Conservation (phyloP, 2,797 vertebrate genomes). For the Malurus leucopterus region DNA sequence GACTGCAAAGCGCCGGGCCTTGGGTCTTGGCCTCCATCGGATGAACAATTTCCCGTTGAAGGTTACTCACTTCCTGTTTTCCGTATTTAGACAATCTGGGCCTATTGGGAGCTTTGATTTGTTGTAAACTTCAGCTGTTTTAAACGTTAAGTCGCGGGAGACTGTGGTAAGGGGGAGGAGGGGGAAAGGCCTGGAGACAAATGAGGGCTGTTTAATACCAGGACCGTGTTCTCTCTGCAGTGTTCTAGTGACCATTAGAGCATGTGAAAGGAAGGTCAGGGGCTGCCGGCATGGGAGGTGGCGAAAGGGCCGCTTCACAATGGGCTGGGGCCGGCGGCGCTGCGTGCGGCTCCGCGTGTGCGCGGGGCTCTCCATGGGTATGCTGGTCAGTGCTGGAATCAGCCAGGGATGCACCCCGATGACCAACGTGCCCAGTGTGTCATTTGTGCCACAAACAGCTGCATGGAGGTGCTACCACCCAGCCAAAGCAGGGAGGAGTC, state of each 20-base stretch:
- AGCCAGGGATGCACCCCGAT: background rate
- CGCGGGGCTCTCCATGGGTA: background rate
- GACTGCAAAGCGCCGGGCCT: background rate
- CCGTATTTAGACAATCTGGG: constrained; percentile 69
- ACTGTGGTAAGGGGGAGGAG: background rate
- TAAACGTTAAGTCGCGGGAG: constrained; percentile 40
- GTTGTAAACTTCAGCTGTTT: constrained; percentile 58
- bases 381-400: background rate
- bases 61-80: constrained; percentile 86
- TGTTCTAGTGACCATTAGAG: constrained; percentile 9
- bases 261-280: constrained; percentile 46
- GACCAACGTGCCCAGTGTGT: background rate
- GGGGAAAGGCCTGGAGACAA: constrained; percentile 33
- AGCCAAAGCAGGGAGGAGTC: background rate
- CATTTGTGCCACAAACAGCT: constrained; percentile 20
- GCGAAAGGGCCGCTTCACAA: background rate
- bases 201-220: constrained; percentile 1
- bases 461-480: background rate
- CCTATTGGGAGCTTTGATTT: constrained; percentile 69
- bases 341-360: background rate
- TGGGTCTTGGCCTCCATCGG: constrained; percentile 59
- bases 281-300: constrained; percentile 10
- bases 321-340: background rate
- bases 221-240: background rate
- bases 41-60: constrained; percentile 85